Base-by-base conservation (phyloP, 1,140 invertebrate genomes). In the Lepidurus couesii region DNA sequence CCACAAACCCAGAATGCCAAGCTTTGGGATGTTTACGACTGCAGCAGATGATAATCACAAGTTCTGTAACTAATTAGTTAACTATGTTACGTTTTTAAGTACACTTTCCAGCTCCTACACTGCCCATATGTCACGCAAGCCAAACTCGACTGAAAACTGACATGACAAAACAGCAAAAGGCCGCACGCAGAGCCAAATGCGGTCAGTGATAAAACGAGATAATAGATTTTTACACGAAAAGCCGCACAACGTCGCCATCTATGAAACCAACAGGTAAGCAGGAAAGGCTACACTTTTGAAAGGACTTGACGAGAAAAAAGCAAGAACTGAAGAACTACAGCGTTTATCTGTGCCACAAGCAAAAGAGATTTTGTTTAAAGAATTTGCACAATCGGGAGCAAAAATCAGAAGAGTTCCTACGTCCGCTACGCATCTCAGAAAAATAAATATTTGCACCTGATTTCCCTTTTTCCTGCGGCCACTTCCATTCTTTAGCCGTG, bases 371-470 rank as follows among this genome's bases (percentile, higher is more conserved):
- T 65, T 65, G 1, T 65, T 65, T 65, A 13, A 65, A 21, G 21
- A 65, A n/a, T 21, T 65, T 10, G 53, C 6, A 65, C 53, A 47
- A 16, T n/a, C 53, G 13, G 53, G 8, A 65, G 53, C 1, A 65
- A 65, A 65, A 21, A 21, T n/a, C 16, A 65, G 13, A 65, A 65
- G 21, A 16, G 13, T 16, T 65, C 21, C 53, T 65, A 21, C 16
- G n/a, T 11, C 7, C 4, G 53, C 53, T 65, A 65, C 21, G 53
- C 21, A 13, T 65, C 21, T 13, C 16, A 65, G 21, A 65, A 65
- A 65, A 65, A 65, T 65, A 65, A 65, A 65, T 65, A 65, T 65
- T 65, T 65, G 53, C 53, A 65, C 53, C 53, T 65, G 53, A 65
- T 65, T 65, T 65, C 53, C 53, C 53, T 21, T 65, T 65, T 65